Conservation (phyloP, 2,888 invertebrate genomes). For the Loripinus fragilis region DNA sequence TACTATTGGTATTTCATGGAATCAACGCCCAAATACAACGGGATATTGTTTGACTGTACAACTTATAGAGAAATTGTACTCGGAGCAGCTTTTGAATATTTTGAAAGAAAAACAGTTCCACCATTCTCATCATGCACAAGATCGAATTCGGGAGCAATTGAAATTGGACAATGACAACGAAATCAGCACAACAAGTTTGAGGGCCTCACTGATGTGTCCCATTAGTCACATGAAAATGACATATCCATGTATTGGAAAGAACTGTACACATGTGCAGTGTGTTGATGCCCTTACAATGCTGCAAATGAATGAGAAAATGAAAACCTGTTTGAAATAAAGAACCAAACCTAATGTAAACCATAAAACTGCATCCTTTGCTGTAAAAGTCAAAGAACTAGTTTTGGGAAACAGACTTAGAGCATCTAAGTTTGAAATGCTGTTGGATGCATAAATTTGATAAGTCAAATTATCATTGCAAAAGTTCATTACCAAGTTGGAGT, state of each 20-base stretch:
- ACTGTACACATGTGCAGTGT: conserved; percentile 38
- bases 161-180: conserved; percentile 13
- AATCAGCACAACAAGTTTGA: conserved; percentile 17
- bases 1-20: not conserved
- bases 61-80: not conserved
- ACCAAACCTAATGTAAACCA: no score
- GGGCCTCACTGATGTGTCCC: conserved; percentile 18
- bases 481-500: no score
- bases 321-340: no score
- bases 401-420: no score
- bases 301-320: conserved; percentile 25
- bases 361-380: no score
- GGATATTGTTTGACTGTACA: not conserved
- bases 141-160: conserved; percentile 10
- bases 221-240: conserved; percentile 25
- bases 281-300: conserved; percentile 35
- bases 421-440: no score
- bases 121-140: conserved; percentile 15
- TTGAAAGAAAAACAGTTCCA: conserved; percentile 3
- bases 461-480: no score
- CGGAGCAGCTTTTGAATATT: not conserved
- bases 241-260: conserved; percentile 26
- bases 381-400: no score
- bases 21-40: not conserved
- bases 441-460: no score